Conservation (phyloP, 2,888 invertebrate species). For the Aradus depressus region DNA sequence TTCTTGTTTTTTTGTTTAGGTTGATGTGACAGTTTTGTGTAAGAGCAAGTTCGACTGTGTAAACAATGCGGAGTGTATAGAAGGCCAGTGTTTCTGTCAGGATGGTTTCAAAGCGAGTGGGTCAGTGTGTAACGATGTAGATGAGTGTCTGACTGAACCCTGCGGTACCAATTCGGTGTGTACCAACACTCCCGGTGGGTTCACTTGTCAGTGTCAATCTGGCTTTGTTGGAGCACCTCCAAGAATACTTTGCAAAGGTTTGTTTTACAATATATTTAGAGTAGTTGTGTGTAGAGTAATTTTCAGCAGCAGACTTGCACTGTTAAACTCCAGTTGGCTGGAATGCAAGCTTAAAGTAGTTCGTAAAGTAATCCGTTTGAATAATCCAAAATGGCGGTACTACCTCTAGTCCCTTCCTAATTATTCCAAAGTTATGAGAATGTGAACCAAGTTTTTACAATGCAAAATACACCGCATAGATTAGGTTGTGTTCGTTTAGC, state of each 20-base stretch:
- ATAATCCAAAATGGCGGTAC: neutral
- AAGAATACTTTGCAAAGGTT: constrained; percentile 55
- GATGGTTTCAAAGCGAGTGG: constrained; percentile 72
- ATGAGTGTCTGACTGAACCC: constrained; percentile 59
- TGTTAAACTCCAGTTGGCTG: too few species aligned
- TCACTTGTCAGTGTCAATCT: constrained; percentile 67
- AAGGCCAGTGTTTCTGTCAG: constrained; percentile 79
- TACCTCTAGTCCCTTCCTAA: too few species aligned
- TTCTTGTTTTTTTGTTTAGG: constrained; percentile 38
- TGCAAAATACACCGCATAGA: too few species aligned
- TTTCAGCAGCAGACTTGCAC: too few species aligned
- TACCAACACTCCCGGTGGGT: constrained; percentile 67
- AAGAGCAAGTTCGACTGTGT: constrained; percentile 82
- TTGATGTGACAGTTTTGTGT: constrained; percentile 75
- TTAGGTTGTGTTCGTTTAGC: too few species aligned
- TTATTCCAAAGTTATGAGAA: too few species aligned
- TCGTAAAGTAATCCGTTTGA: too few species aligned
- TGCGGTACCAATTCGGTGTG: constrained; percentile 72
- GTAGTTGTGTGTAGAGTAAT: too few species aligned
- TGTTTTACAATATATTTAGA: neutral
- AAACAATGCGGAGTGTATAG: constrained; percentile 81
- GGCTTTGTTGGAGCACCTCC: constrained; percentile 78
- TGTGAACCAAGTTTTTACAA: too few species aligned
- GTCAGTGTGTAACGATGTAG: constrained; percentile 66
- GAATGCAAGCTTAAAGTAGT: too few species aligned